Conservation (phyloP, 2,113 vertebrate species). For the Bos indicus region DNA sequence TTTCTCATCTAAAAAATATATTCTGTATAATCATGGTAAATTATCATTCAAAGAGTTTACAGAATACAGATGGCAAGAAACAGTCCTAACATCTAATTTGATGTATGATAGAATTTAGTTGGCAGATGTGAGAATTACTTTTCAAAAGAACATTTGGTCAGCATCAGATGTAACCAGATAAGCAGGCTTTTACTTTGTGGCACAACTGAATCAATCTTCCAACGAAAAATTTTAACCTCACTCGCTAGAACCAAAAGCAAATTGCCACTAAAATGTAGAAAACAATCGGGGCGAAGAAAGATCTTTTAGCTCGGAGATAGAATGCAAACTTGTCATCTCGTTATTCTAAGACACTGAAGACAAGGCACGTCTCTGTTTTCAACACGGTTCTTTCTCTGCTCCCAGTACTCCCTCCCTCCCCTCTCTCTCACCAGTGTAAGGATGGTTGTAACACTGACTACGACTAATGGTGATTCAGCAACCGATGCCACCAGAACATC, state of each 20-base stretch:
- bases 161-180: constrained; percentile 61
- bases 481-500: not conserved
- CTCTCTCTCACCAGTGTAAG: not conserved
- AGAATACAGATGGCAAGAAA: constrained; percentile 56
- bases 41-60: constrained; percentile 51
- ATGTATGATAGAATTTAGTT: constrained; percentile 54
- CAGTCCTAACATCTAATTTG: constrained; percentile 56
- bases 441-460: not conserved
- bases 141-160: constrained; percentile 70
- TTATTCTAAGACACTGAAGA: not conserved
- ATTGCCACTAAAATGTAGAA: constrained; percentile 54
- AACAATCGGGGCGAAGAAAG: constrained; percentile 42
- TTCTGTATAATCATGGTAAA: constrained; percentile 44
- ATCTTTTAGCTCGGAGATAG: not conserved
- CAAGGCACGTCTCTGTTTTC: not conserved
- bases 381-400: not conserved
- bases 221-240: not conserved
- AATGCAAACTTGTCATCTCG: not conserved
- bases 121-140: constrained; percentile 53
- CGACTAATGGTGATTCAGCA: not conserved
- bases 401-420: too few relatives aligned
- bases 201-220: constrained; percentile 46
- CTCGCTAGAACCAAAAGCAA: constrained; percentile 38
- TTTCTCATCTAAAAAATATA: constrained; percentile 37
- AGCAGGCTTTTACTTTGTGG: constrained; percentile 56